phyloP scores from a whole-genome alignment of 2,113 vertebrate genomes.

The Perognathus longimembris region DNA sequence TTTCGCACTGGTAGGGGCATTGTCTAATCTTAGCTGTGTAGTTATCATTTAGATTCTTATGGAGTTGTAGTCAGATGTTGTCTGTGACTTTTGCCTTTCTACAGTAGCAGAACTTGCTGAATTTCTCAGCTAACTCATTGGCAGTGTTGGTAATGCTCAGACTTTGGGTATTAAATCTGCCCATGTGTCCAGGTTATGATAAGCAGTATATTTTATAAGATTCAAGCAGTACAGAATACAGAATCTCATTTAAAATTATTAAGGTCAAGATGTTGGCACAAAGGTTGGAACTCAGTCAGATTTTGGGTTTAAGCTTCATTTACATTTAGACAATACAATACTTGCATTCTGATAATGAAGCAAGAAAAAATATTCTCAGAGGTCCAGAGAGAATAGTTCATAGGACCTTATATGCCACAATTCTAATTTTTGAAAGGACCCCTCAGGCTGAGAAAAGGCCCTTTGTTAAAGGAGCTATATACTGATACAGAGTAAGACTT shows the following conservation, averaged over 20 bases:
- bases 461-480: not conserved
- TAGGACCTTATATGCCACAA: not conserved
- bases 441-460: not conserved
- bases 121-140: not conserved
- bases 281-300: not conserved
- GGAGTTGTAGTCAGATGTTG: not conserved
- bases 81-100: not conserved
- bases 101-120: not conserved
- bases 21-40: not conserved
- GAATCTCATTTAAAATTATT: not conserved
- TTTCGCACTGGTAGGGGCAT: not conserved
- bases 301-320: not conserved
- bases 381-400: not conserved
- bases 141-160: not conserved
- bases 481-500: not conserved
- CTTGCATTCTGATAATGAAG: not conserved
- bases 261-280: not conserved
- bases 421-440: conserved; percentile 1
- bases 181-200: not conserved
- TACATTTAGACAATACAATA: no score
- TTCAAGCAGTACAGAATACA: not conserved
- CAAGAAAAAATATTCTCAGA: not conserved
- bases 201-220: not conserved
- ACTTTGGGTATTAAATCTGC: not conserved
- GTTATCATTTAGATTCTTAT: not conserved